These are phyloP conservation scores for Fabriciana adippe DNA, from an alignment of 2,888 invertebrate genomes.

Conservation along the genomic window DNA sequence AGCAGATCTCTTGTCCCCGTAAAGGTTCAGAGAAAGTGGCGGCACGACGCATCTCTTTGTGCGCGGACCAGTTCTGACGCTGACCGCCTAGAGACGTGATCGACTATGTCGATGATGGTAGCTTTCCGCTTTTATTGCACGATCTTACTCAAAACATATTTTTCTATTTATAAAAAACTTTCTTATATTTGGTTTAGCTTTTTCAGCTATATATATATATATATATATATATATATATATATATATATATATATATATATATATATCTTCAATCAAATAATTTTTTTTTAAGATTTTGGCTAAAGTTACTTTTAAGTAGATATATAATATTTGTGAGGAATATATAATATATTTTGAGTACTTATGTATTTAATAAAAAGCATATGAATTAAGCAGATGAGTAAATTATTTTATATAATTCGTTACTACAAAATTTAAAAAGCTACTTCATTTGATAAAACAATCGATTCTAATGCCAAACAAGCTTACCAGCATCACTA, in stretches of 20 bases:
- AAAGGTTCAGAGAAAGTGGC: constrained; percentile 74
- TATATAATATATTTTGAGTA: no score
- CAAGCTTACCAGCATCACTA: constrained; percentile 28
- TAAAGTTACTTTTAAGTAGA: no score
- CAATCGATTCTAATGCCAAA: constrained; percentile 29
- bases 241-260: no score
- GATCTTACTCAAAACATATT: neutral
- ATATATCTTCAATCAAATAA: no score
- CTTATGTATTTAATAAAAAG: no score
- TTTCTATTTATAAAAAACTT: neutral
- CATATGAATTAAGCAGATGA: no score
- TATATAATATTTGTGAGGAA: no score
- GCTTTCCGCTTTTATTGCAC: constrained; percentile 16
- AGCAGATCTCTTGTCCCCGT: constrained; percentile 55
- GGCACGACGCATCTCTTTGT: constrained; percentile 61
- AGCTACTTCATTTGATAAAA: constrained; percentile 26
- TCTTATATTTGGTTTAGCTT: no score
- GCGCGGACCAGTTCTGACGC: constrained; percentile 43
- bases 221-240: no score
- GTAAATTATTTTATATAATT: no score
- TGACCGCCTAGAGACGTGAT: constrained; percentile 36
- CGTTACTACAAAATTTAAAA: neutral
- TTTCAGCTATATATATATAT: no score
- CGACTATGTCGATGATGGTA: constrained; percentile 24
- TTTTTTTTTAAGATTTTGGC: no score